Evolutionary conservation across 2,797 vertebrate genomes (phyloP).

Genomic region (Melanogrammus aeglefinus): DNA sequence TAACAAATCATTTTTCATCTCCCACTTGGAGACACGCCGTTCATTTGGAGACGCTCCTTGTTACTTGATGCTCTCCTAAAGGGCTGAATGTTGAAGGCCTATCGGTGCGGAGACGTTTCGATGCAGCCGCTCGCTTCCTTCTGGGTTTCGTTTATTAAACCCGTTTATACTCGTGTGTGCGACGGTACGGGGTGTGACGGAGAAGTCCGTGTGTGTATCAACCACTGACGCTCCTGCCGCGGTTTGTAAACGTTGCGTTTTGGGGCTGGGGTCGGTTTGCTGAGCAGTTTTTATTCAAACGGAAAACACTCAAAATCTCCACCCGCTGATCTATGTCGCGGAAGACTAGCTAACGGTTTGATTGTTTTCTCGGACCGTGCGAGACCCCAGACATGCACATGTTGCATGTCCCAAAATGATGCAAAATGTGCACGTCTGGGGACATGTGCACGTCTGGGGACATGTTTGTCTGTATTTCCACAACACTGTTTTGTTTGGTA

Average conservation of each 20-base stretch:
- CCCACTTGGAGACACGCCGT: conserved; percentile 50
- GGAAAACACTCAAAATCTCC: not conserved
- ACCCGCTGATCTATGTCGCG: not conserved
- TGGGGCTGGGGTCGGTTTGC: not conserved
- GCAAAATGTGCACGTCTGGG: too few relatives aligned
- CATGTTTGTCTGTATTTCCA: too few relatives aligned
- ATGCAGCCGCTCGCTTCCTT: conserved; percentile 28
- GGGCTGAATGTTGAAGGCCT: conserved; percentile 26
- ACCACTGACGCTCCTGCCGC: not conserved
- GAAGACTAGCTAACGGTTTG: not conserved
- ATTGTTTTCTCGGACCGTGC: not conserved
- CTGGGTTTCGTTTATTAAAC: not conserved
- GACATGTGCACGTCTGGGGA: too few relatives aligned
- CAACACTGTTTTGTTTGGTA: too few relatives aligned
- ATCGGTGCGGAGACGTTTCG: conserved; percentile 17
- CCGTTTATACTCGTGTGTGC: not conserved
- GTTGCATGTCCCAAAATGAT: too few relatives aligned
- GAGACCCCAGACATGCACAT: not conserved
- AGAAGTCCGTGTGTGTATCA: not conserved
- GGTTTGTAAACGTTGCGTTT: not conserved
- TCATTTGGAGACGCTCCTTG: conserved; percentile 50
- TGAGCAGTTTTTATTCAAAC: not conserved
- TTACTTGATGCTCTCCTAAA: not conserved
- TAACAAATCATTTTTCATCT: conserved; percentile 59
- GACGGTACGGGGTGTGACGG: not conserved